Evolutionary conservation across 1,140 invertebrate genomes (phyloP).

Genomic region (Neodiprion fabricii): DNA sequence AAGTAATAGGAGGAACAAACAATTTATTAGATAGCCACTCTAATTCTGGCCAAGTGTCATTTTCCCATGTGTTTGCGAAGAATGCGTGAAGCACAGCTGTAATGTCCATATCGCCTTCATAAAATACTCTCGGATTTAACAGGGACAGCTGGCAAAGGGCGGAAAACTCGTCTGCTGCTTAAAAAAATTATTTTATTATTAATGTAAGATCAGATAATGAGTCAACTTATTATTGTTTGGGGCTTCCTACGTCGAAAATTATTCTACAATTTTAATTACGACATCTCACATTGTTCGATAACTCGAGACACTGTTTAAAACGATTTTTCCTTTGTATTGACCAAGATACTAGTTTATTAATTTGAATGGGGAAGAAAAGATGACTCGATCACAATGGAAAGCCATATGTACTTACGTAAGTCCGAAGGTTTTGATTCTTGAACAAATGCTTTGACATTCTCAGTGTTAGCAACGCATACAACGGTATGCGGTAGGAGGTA

Average conservation of each 20-base stretch:
- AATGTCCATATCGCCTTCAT: slow-evolving; percentile 55
- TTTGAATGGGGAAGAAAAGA: too few relatives aligned
- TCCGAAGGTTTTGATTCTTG: slow-evolving; percentile 52
- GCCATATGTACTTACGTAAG: slow-evolving; percentile 48
- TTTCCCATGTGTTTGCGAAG: slow-evolving; percentile 58
- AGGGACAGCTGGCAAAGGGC: slow-evolving; percentile 58
- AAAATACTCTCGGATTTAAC: slow-evolving; percentile 64
- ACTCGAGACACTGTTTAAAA: too few relatives aligned
- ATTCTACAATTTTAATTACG: neutral
- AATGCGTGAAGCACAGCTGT: slow-evolving; percentile 63
- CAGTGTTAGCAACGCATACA: slow-evolving; percentile 57
- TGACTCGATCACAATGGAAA: too few relatives aligned
- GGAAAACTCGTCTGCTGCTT: slow-evolving; percentile 59
- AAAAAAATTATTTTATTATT: slow-evolving; percentile 29
- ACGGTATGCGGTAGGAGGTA: slow-evolving; percentile 63
- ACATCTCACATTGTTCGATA: too few relatives aligned
- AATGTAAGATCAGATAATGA: neutral
- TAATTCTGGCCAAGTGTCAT: slow-evolving; percentile 61
- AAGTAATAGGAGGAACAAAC: slow-evolving; percentile 48
- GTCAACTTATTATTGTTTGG: neutral
- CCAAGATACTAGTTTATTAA: too few relatives aligned
- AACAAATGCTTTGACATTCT: slow-evolving; percentile 51
- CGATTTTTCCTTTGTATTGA: too few relatives aligned
- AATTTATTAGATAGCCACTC: slow-evolving; percentile 65
- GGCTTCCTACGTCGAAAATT: too few relatives aligned